Conservation (phyloP, 64 coral and sea anemone genomes). For the Stichodactyla helianthus region DNA sequence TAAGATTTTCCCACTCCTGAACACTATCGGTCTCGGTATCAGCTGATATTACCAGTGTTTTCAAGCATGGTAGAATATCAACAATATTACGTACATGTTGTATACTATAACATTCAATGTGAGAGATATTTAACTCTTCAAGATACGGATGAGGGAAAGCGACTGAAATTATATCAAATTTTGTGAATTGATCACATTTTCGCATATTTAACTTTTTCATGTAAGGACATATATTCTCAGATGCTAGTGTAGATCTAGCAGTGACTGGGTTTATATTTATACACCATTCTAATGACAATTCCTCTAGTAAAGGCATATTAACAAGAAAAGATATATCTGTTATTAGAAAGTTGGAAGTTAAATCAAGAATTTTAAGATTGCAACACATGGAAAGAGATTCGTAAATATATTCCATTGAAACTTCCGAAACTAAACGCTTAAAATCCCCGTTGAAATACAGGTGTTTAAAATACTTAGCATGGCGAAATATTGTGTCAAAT, state of each 20-base stretch:
- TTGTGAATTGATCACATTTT: background rate
- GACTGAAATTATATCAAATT: background rate
- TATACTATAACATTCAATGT: background rate
- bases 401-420: background rate
- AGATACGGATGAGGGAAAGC: background rate
- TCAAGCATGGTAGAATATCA: background rate
- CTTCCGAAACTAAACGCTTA: too few species aligned
- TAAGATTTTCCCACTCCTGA: background rate
- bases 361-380: background rate
- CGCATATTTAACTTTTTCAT: background rate
- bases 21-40: background rate
- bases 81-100: background rate
- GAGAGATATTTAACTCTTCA: background rate
- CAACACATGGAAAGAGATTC: too few species aligned
- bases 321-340: background rate
- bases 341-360: background rate
- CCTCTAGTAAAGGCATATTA: slow-evolving; percentile 7
- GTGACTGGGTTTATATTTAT: background rate
- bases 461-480: too few species aligned
- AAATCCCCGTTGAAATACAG: too few species aligned
- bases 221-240: background rate
- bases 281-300: slow-evolving; percentile 5
- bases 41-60: background rate
- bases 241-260: background rate
- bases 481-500: too few species aligned